Evolutionary conservation across 2,797 vertebrate genomes (phyloP).

Genomic region (Tenualosa ilisha): DNA sequence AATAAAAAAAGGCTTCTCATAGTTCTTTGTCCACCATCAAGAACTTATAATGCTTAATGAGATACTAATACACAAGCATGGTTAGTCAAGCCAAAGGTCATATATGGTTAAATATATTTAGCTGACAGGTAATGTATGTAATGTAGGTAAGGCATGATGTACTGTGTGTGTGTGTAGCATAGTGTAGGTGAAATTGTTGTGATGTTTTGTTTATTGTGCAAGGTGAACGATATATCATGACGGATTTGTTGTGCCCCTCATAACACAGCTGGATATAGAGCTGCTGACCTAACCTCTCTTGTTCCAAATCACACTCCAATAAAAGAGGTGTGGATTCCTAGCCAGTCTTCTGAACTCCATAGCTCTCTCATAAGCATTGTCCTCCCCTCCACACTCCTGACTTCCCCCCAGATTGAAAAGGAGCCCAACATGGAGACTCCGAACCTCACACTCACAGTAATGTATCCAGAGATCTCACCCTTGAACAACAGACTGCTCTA

Average conservation of each 20-base stretch:
- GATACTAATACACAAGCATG: too few relatives aligned
- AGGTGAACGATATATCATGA: too few relatives aligned
- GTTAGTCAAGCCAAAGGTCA: too few relatives aligned
- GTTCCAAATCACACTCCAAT: not conserved
- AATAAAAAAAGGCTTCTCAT: too few relatives aligned
- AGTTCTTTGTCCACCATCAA: not conserved
- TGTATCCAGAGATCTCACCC: constrained; percentile 78
- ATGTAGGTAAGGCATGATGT: not conserved
- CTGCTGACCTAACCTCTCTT: not conserved
- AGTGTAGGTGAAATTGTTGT: too few relatives aligned
- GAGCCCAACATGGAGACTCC: constrained; percentile 73
- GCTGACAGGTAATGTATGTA: too few relatives aligned
- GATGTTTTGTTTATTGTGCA: too few relatives aligned
- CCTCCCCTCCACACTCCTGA: too few relatives aligned
- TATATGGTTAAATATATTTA: too few relatives aligned
- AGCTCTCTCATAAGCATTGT: not conserved
- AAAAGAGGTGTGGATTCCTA: not conserved
- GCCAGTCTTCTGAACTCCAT: not conserved
- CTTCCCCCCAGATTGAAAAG: constrained; percentile 78
- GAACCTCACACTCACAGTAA: constrained; percentile 78
- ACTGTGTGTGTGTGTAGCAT: not conserved
- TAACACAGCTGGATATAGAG: not conserved
- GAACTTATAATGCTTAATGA: not conserved
- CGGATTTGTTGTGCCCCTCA: not conserved
- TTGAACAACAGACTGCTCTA: constrained; percentile 81